Evolutionary conservation across 2,888 invertebrate species (phyloP).

Genomic region (Papilio gigon): DNA sequence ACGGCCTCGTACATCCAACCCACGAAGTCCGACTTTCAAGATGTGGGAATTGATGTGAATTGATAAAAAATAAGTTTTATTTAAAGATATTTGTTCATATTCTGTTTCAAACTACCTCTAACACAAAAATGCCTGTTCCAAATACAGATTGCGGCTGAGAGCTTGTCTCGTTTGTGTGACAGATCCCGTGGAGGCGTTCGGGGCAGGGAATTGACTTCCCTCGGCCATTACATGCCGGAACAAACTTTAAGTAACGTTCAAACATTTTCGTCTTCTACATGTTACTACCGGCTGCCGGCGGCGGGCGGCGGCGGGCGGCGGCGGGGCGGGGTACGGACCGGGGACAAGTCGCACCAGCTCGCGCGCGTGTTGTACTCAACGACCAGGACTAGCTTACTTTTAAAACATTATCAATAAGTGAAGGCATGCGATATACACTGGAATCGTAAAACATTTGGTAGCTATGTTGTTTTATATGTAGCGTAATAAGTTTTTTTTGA

Average conservation of each 20-base stretch:
- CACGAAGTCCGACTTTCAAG: no score
- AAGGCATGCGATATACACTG: no score
- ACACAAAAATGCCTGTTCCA: neutral
- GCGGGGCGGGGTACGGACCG: conserved; percentile 13
- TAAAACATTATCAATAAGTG: neutral
- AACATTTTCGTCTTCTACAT: conserved; percentile 47
- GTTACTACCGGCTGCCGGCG: conserved; percentile 31
- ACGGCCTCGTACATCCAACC: neutral
- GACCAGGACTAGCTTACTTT: neutral
- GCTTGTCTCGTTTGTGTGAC: conserved; percentile 3
- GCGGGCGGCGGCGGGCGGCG: neutral
- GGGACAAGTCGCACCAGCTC: neutral
- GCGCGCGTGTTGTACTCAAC: neutral
- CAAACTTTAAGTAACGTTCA: conserved; percentile 52
- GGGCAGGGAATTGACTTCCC: conserved; percentile 43
- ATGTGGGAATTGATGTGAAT: neutral
- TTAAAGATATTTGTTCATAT: no score
- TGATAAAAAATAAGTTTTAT: no score
- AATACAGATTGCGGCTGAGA: neutral
- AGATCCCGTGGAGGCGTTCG: conserved; percentile 11
- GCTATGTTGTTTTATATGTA: no score
- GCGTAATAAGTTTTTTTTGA: no score
- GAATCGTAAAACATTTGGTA: no score
- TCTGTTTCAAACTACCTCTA: no score
- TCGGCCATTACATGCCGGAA: conserved; percentile 52